phyloP scores from a whole-genome alignment of 2,797 vertebrate genomes.

The Tauraco hartlaubi region DNA sequence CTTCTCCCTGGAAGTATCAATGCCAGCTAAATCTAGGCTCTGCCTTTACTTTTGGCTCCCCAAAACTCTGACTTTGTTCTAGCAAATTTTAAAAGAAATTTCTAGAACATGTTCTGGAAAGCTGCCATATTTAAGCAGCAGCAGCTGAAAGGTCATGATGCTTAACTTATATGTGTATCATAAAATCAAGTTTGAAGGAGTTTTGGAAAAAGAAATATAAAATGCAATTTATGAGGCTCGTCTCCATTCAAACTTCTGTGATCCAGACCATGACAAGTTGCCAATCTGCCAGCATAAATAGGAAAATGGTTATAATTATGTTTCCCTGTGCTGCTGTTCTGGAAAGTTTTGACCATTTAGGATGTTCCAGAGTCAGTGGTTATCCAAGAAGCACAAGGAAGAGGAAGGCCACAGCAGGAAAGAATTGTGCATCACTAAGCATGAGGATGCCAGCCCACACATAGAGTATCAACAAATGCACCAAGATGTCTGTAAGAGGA shows the following conservation, averaged over 20 bases:
- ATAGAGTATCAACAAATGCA: background rate
- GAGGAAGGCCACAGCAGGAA: conserved; percentile 8
- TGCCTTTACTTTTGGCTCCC: background rate
- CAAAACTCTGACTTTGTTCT: background rate
- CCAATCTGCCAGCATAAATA: conserved; percentile 72
- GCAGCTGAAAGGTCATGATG: background rate
- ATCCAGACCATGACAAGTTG: conserved; percentile 67
- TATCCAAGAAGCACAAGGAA: conserved; percentile 34
- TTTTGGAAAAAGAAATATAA: conserved; percentile 50
- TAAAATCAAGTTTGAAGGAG: conserved; percentile 33
- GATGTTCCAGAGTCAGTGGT: conserved; percentile 40
- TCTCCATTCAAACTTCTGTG: conserved; percentile 43
- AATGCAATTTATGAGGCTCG: conserved; percentile 24
- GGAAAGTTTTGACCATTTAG: conserved; percentile 70
- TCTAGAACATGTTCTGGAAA: conserved; percentile 23
- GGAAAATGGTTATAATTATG: conserved; percentile 48
- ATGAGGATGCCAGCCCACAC: background rate
- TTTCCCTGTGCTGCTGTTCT: conserved; percentile 35
- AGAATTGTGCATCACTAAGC: conserved; percentile 35
- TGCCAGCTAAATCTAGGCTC: background rate
- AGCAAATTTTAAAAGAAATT: conserved; percentile 12
- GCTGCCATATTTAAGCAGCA: background rate
- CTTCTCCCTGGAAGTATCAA: background rate
- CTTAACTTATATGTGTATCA: conserved; percentile 5
- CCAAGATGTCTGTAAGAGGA: background rate